phyloP scores from a whole-genome alignment of 2,888 invertebrate genomes.

The Neocrepidodera transversa region DNA sequence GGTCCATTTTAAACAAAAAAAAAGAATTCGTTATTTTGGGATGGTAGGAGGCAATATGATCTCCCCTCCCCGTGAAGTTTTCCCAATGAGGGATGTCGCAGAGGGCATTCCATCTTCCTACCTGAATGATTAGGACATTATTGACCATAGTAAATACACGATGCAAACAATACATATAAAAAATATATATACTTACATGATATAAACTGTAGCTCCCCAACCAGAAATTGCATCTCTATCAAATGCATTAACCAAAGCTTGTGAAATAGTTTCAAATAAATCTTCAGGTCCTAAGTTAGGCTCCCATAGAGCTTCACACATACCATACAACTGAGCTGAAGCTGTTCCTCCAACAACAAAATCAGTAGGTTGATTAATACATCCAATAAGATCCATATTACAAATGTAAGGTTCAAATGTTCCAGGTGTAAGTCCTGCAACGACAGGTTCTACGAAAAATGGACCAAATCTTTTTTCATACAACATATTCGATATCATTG shows the following conservation, averaged over 20 bases:
- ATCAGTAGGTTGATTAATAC: slow-evolving; percentile 88
- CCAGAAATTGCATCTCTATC: slow-evolving; percentile 98
- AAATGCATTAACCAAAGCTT: slow-evolving; percentile 93
- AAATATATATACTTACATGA: slow-evolving; percentile 70
- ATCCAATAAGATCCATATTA: slow-evolving; percentile 95
- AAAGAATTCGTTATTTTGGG: no score
- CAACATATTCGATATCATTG: slow-evolving; percentile 92
- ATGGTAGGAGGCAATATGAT: no score
- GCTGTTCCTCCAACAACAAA: slow-evolving; percentile 98
- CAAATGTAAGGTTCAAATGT: slow-evolving; percentile 88
- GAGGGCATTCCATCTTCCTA: no score
- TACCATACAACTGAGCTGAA: slow-evolving; percentile 85
- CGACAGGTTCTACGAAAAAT: slow-evolving; percentile 96
- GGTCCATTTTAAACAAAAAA: no score
- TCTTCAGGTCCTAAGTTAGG: slow-evolving; percentile 90
- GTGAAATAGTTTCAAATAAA: slow-evolving; percentile 94
- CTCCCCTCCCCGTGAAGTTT: no score
- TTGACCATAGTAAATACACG: no score
- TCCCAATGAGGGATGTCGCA: no score
- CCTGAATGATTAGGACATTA: no score
- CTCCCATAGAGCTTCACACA: slow-evolving; percentile 97
- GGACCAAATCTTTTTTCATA: slow-evolving; percentile 98
- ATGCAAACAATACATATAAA: no score
- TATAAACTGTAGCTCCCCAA: slow-evolving; percentile 96
- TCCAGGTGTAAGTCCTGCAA: slow-evolving; percentile 90